Evolutionary conservation across 1,140 invertebrate genomes (phyloP), one percentile per base, ranked within the genome.

Genomic region (Schlechtendalia chinensis): DNA sequence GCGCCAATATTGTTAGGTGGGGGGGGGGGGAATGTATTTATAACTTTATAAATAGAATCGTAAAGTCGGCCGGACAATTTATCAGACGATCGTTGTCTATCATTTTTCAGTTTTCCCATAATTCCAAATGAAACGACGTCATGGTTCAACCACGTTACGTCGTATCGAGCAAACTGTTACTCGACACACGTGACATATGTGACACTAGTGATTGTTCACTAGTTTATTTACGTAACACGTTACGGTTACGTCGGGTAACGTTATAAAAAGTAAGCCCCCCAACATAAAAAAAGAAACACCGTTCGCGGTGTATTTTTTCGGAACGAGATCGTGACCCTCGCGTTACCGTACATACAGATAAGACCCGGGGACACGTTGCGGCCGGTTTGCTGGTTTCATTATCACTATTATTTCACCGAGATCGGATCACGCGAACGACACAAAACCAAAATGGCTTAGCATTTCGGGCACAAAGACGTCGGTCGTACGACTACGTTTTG

Each of bases 321-420:
- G 19, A 32, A n/a, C 3, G n/a, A 32, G 17, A n/a, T 5, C 6
- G 61, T 65, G 29, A 65, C 29, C 61, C 61, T 39, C 19, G 17
- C 17, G 12, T 65, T 32, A 32, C 11, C 8, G n/a, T 65, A 27
- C 3, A n/a, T 53, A 14, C 59, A 1, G 59, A 29, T 32, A 12
- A 19, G 59, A 17, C 10, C 19, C 29, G 12, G 1, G 12, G 1
- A 16, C n/a, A n/a, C n/a, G 17, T 32, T 17, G 17, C 29, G 19
- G 17, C 16, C n/a, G 32, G 3, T 65, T 65, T 32, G 29, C 8
- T 65, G 16, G 16, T 63, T 29, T 65, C 24, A 32, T 65, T 32
- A 24, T 65, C 32, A 11, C 32, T 67, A 67, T 67, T 67, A 67
- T 67, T 67, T 67, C 32, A 12, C 32, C 22, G 63, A 67, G n/a